These are phyloP conservation scores for Platorchestia sp. DNA, from an alignment of 1,140 invertebrate genomes.

Conservation along the genomic window DNA sequence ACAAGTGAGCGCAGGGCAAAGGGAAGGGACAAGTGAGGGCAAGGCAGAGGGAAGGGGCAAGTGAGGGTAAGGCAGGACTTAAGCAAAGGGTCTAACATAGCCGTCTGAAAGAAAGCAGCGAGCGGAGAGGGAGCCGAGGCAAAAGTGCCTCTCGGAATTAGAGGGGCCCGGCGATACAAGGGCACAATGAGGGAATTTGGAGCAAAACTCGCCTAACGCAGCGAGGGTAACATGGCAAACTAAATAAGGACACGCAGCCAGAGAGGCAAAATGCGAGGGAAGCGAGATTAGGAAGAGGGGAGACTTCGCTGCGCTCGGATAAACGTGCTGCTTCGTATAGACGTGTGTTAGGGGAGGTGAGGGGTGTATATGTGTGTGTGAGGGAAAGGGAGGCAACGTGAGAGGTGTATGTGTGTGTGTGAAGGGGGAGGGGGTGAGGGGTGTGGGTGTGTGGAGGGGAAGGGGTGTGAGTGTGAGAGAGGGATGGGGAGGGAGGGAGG, in stretches of 20 bases:
- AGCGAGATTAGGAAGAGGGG: constrained; percentile 2
- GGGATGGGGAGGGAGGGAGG: too few species aligned
- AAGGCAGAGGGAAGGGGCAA: neutral
- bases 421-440: too few species aligned
- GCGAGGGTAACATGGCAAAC: neutral
- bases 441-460: too few species aligned
- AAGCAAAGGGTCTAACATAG: constrained; percentile 12
- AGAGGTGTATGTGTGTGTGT: neutral
- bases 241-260: constrained; percentile 13
- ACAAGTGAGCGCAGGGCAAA: too few species aligned
- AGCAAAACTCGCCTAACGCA: constrained; percentile 20
- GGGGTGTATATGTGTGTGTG: neutral
- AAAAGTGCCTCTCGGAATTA: neutral
- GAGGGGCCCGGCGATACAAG: constrained; percentile 26
- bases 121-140: neutral
- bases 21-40: neutral
- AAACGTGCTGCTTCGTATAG: neutral
- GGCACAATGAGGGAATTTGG: constrained; percentile 41
- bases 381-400: neutral
- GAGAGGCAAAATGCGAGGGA: neutral
- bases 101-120: neutral
- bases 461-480: too few species aligned
- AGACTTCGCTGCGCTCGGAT: neutral
- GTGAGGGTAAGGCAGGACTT: neutral
- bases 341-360: neutral